Evolutionary conservation across 2,113 vertebrate genomes (phyloP).

Genomic region (Odobenus rosmarus): DNA sequence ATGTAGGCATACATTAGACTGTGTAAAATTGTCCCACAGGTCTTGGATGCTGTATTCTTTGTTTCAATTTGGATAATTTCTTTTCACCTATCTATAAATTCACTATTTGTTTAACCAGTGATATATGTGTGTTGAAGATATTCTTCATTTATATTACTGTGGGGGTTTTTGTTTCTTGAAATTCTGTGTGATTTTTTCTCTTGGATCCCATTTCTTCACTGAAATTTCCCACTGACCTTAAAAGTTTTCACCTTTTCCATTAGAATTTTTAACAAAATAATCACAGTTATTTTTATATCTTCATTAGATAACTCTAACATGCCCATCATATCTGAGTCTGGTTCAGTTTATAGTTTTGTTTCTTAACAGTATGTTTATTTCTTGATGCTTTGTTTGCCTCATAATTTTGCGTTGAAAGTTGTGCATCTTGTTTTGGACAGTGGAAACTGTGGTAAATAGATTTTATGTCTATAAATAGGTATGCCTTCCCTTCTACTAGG

Average conservation of each 20-base stretch:
- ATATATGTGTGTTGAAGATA: neutral
- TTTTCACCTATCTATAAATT: neutral
- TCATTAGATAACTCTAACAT: constrained; percentile 35
- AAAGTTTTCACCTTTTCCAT: constrained; percentile 2
- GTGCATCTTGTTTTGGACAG: neutral
- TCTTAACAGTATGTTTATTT: neutral
- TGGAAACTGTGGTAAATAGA: neutral
- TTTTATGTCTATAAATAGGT: neutral
- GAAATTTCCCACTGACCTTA: neutral
- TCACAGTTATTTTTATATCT: constrained; percentile 25
- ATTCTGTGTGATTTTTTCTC: neutral
- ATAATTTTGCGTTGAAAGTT: neutral
- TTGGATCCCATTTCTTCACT: neutral
- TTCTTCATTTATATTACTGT: neutral
- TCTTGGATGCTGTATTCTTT: neutral
- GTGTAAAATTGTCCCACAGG: neutral
- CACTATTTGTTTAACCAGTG: neutral
- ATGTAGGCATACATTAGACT: neutral
- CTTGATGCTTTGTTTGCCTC: neutral
- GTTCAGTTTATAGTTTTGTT: neutral
- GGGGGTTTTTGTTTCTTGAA: neutral
- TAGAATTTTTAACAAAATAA: constrained; percentile 28
- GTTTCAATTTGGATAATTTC: neutral
- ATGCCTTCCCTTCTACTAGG: neutral
- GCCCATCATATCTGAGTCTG: neutral